phyloP scores from a whole-genome alignment of 2,113 vertebrate genomes.

The Propithecus coquereli region DNA sequence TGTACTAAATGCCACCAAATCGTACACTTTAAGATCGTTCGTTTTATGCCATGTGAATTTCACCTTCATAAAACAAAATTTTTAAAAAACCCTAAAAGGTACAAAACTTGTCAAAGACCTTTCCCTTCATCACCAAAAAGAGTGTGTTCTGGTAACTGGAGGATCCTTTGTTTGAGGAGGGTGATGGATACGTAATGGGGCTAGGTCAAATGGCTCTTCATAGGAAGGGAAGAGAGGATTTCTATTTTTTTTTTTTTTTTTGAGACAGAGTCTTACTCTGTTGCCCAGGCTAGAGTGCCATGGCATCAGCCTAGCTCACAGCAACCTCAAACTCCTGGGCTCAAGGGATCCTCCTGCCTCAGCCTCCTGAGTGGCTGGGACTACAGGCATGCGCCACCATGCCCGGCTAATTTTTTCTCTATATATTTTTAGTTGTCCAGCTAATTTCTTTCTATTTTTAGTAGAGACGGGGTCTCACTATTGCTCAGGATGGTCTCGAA shows the following conservation, averaged over 20 bases:
- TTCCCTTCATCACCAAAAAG: not conserved
- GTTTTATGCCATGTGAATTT: slow-evolving; percentile 2
- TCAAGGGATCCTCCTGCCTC: too few species aligned
- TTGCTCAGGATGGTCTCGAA: too few species aligned
- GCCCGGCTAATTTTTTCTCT: too few species aligned
- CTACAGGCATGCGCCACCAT: too few species aligned
- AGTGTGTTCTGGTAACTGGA: not conserved
- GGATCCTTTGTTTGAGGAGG: not conserved
- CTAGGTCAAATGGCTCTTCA: not conserved
- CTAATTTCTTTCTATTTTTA: too few species aligned
- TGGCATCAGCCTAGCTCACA: too few species aligned
- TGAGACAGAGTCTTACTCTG: too few species aligned
- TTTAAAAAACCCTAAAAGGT: not conserved
- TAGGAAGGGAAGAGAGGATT: not conserved
- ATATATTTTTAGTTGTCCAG: too few species aligned
- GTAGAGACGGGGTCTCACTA: too few species aligned
- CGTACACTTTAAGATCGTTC: not conserved
- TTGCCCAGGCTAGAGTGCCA: too few species aligned
- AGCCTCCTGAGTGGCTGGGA: too few species aligned
- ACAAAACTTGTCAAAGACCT: not conserved
- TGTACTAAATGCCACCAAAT: not conserved
- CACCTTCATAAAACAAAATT: not conserved
- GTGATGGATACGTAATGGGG: not conserved
- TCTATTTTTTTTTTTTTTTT: not conserved
- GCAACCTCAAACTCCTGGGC: too few species aligned